Percentiles rank a stretch among this genome's conserved stretches.
Conservation (phyloP, 2,797 vertebrate species). For the Zalophus californianus region DNA sequence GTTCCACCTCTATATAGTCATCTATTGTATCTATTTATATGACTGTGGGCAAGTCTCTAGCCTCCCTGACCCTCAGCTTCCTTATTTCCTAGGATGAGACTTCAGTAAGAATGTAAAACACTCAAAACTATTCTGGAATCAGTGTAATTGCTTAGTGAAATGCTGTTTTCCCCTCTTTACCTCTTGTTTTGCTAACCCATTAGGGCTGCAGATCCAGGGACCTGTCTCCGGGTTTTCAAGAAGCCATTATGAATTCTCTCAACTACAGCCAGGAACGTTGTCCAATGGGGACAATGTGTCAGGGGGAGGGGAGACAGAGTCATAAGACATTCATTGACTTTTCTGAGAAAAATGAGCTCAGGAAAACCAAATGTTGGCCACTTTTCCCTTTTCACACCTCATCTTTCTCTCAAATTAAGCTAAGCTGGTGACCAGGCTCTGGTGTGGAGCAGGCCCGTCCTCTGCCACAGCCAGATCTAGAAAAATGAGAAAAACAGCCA, state of each 20-base stretch:
- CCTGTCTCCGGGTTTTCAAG: not conserved
- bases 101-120: not conserved
- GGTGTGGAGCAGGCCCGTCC: not conserved
- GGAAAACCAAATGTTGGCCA: constrained; percentile 61
- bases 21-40: not conserved
- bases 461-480: not conserved
- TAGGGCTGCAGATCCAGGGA: not conserved
- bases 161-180: not conserved
- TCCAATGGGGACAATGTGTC: not conserved
- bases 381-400: constrained; percentile 66
- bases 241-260: not conserved
- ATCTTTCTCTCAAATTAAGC: constrained; percentile 47
- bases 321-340: constrained; percentile 57
- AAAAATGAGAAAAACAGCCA: not conserved
- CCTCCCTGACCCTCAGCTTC: not conserved
- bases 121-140: not conserved
- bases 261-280: not conserved
- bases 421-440: not conserved
- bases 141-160: not conserved
- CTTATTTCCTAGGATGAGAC: not conserved
- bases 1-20: not conserved
- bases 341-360: constrained; percentile 70
- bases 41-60: not conserved
- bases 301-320: not conserved
- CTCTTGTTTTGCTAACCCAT: not conserved